A percentile compares a stretch with the other conserved stretches of the same genome.
phyloP scores from a whole-genome alignment of 2,113 vertebrate species.

The Entelurus aequoreus region DNA sequence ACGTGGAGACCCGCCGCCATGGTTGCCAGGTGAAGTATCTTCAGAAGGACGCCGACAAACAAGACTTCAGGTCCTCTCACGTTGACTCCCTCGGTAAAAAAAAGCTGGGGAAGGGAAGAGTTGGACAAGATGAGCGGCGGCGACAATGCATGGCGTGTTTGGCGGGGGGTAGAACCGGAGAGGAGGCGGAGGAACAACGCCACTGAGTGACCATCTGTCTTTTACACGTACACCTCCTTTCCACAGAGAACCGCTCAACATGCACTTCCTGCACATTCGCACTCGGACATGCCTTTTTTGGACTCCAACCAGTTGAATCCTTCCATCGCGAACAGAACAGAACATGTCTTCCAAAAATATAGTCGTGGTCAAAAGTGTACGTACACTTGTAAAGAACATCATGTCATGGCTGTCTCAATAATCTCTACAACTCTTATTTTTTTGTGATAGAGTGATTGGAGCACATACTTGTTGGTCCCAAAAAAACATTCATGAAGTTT shows the following conservation, averaged over 20 bases:
- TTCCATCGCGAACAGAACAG: neutral
- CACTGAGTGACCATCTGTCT: slow-evolving; percentile 78
- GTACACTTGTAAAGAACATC: too few species aligned
- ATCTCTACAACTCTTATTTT: too few species aligned
- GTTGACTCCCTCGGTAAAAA: slow-evolving; percentile 48
- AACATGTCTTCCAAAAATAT: neutral
- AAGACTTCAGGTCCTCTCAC: slow-evolving; percentile 9
- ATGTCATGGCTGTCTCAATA: too few species aligned
- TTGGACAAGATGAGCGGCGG: slow-evolving; percentile 12
- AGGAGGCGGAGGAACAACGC: slow-evolving; percentile 65
- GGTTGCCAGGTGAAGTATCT: neutral
- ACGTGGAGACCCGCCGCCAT: neutral
- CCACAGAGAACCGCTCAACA: slow-evolving; percentile 43
- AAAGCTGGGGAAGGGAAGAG: slow-evolving; percentile 20
- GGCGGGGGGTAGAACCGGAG: slow-evolving; percentile 53
- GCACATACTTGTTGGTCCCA: too few species aligned
- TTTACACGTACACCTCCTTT: slow-evolving; percentile 48
- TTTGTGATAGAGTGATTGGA: too few species aligned
- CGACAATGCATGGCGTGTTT: slow-evolving; percentile 13
- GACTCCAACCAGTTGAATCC: neutral
- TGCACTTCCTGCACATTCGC: slow-evolving; percentile 22
- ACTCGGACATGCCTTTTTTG: slow-evolving; percentile 5
- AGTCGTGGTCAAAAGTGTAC: too few species aligned
- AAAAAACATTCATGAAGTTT: too few species aligned
- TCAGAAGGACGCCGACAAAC: slow-evolving; percentile 30